Base-by-base conservation (phyloP, 1,140 invertebrate genomes). In the Aphelenchoides besseyi region DNA sequence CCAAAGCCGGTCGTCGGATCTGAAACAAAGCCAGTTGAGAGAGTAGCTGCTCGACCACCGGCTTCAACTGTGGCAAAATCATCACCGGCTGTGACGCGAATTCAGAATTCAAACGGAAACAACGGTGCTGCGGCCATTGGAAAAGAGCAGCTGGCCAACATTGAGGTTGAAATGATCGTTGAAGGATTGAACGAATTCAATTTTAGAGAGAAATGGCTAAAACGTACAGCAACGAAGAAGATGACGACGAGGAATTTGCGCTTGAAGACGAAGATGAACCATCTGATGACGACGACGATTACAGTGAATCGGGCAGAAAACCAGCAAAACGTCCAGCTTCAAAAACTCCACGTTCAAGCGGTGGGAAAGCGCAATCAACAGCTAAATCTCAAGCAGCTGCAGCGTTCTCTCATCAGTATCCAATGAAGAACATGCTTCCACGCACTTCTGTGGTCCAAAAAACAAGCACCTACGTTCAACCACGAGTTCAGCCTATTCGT, bases 131-230 rank as follows among this genome's bases (percentile, higher is more conserved):
- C 73, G 32, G 74, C 77, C 1, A 33, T 73, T 29, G 70, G 72
- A 41, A 76, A 68, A n/a, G 70, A 78, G 28, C 76, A 79, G 64
- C 33, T 76, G 30, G 69, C 53, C 30, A 33, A 79, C 32, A 76
- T 76, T 41, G 75, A 76, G 74, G 74, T 79, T 37, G 23, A 8
- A 12, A 32, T 69, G 28, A 36, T 48, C 30, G 1, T 26, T 23
- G 2, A 12, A 9, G n/a, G 16, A 9, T 61, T 53, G 9, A 12
- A 48, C 41, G 12, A 36, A 2, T 30, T 30, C 1, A 2, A n/a
- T 30, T 61, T 61, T 36, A 61, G 32, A 66, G 36, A 33, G 63
- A 66, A 30, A 32, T 66, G 63, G 12, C 12, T 3, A 37, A 33
- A 37, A 66, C 63, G 16, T 66, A 66, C 36, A 66, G 30, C 28